phyloP scores from a whole-genome alignment of 2,888 invertebrate species.

The Xanthorhoe designata region DNA sequence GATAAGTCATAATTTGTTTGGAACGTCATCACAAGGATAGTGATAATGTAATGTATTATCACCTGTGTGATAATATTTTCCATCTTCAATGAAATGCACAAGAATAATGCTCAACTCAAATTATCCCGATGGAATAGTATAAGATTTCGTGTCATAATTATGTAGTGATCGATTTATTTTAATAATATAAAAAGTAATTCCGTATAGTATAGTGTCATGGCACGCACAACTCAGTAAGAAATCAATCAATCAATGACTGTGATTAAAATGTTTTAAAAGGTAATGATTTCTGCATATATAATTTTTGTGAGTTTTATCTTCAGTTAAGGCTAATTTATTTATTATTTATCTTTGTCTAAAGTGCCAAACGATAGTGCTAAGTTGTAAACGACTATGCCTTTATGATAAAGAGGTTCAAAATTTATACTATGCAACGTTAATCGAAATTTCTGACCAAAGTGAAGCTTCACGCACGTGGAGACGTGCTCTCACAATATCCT shows the following conservation, averaged over 20 bases:
- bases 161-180: slow-evolving; percentile 73
- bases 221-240: slow-evolving; percentile 74
- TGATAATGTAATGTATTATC: slow-evolving; percentile 3
- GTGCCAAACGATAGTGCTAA: slow-evolving; percentile 85
- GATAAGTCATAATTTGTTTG: slow-evolving; percentile 54
- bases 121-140: slow-evolving; percentile 80
- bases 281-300: slow-evolving; percentile 70
- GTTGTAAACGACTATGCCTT: slow-evolving; percentile 79
- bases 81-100: slow-evolving; percentile 69
- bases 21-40: slow-evolving; percentile 70
- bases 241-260: slow-evolving; percentile 75
- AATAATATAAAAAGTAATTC: slow-evolving; percentile 63
- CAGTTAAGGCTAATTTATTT: slow-evolving; percentile 71
- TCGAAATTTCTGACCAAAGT: slow-evolving; percentile 71
- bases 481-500: slow-evolving; percentile 46
- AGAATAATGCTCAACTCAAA: slow-evolving; percentile 78
- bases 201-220: slow-evolving; percentile 74
- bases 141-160: slow-evolving; percentile 83
- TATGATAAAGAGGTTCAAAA: slow-evolving; percentile 75
- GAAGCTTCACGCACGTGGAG: slow-evolving; percentile 60
- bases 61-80: slow-evolving; percentile 74
- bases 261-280: slow-evolving; percentile 75
- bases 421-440: slow-evolving; percentile 60
- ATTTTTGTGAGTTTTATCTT: slow-evolving; percentile 65
- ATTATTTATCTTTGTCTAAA: slow-evolving; percentile 70